Percentiles rank a stretch among this genome's conserved stretches.
phyloP scores from a whole-genome alignment of 2,888 invertebrate genomes.

The Rhogogaster chlorosoma region DNA sequence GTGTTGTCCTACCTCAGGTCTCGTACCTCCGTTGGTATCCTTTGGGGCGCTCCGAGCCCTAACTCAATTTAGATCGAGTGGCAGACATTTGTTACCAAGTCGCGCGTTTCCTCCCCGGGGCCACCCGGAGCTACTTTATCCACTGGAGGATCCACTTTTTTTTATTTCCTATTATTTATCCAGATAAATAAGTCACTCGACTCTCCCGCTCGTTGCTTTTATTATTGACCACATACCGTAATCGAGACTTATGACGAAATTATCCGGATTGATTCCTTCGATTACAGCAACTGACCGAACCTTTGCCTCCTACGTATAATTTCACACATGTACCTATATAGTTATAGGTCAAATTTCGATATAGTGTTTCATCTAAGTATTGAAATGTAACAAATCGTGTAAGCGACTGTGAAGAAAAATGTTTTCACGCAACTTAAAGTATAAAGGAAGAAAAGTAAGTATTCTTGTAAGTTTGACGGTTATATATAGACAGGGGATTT shows the following conservation, averaged over 20 bases:
- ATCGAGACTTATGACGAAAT: slow-evolving; percentile 57
- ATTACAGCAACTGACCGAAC: slow-evolving; percentile 35
- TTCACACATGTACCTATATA: neutral
- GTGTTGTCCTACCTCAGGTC: slow-evolving; percentile 70
- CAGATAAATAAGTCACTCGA: slow-evolving; percentile 72
- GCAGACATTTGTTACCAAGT: slow-evolving; percentile 76
- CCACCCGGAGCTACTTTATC: slow-evolving; percentile 64
- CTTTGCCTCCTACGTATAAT: neutral
- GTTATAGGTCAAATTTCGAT: neutral
- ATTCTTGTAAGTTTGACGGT: neutral
- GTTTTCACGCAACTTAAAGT: neutral
- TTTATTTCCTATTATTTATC: slow-evolving; percentile 77
- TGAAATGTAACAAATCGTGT: neutral
- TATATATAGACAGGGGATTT: slow-evolving; percentile 16
- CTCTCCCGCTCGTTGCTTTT: slow-evolving; percentile 55
- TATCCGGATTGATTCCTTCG: slow-evolving; percentile 56
- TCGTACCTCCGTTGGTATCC: slow-evolving; percentile 56
- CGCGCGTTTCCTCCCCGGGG: slow-evolving; percentile 63
- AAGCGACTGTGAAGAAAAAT: neutral
- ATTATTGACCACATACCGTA: slow-evolving; percentile 62
- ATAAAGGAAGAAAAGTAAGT: neutral
- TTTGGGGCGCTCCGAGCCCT: slow-evolving; percentile 64
- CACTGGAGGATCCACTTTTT: slow-evolving; percentile 58
- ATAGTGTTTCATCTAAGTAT: neutral
- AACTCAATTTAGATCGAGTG: slow-evolving; percentile 79